These are phyloP conservation scores for Trichopoda pennipes DNA, from an alignment of 2,888 invertebrate species.

Conservation along the genomic window DNA sequence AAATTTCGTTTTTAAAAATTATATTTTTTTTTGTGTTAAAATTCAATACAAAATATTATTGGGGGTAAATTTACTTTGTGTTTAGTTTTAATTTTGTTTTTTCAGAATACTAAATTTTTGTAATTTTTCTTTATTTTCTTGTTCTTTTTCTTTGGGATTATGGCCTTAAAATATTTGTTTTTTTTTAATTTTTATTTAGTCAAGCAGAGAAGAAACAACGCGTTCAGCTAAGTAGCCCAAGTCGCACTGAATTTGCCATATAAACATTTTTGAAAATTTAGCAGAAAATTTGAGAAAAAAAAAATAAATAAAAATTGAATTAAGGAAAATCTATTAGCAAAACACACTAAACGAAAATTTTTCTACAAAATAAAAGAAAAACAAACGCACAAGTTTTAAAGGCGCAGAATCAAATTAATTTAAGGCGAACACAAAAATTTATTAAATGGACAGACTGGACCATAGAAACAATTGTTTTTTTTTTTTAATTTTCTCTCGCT, in stretches of 20 bases:
- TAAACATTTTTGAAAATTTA: slow-evolving; percentile 70
- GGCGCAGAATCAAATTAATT: slow-evolving; percentile 51
- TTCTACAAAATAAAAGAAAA: slow-evolving; percentile 32
- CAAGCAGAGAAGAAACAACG: slow-evolving; percentile 75
- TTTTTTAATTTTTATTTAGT: slow-evolving; percentile 60
- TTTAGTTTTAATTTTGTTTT: slow-evolving; percentile 45
- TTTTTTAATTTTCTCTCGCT: too few relatives aligned
- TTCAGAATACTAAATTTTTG: slow-evolving; percentile 33
- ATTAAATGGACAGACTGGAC: slow-evolving; percentile 3
- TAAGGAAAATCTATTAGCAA: slow-evolving; percentile 28
- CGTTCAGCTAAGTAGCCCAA: slow-evolving; percentile 81
- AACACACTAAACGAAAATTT: slow-evolving; percentile 52
- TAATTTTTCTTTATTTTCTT: slow-evolving; percentile 31
- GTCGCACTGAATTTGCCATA: slow-evolving; percentile 80
- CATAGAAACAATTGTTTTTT: background rate
- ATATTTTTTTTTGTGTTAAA: slow-evolving; percentile 32
- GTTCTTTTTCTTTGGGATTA: slow-evolving; percentile 42
- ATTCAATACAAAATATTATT: slow-evolving; percentile 25
- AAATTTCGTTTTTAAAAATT: background rate
- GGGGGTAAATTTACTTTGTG: slow-evolving; percentile 17
- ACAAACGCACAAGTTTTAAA: slow-evolving; percentile 18
- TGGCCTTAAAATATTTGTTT: slow-evolving; percentile 40
- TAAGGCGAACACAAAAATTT: background rate
- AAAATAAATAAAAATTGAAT: slow-evolving; percentile 15
- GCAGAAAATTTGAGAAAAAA: slow-evolving; percentile 38